Evolutionary conservation across 2,888 invertebrate species (phyloP), one percentile per base, ranked within the genome.

Genomic region (Eurytoma adleriae): DNA sequence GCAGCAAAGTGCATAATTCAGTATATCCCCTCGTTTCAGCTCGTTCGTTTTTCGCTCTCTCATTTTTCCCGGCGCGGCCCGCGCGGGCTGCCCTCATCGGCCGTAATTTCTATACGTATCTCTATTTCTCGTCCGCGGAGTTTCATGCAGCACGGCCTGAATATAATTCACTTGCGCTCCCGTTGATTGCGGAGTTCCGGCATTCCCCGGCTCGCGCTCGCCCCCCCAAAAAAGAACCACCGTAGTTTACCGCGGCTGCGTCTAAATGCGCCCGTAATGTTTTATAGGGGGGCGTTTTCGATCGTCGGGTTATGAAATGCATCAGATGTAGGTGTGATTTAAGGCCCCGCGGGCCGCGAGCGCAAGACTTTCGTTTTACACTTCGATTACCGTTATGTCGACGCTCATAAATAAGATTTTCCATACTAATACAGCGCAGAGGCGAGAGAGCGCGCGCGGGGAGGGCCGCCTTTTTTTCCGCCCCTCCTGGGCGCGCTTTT

Each of bases 321-420:
- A 79, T 79, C 81, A 81, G 78, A 81, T 81, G 78, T 81, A 81
- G 78, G 75, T 81, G 75, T 78, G 78, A 78, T 81, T 81, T 81
- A 81, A 72, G 50, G 76, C 78, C 40, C 40, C 74, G 4, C 20
- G n/a, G 50, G n/a, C 68, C 24, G 68, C 50, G 0, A 5, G n/a
- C 10, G 66, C 56, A 27, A 70, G 69, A 74, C 75, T 78, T 78
- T 76, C 71, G 78, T 78, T 81, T 78, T 78, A 67, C 79, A 64
- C 72, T 77, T 79, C 76, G 64, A 82, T 82, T 82, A 77, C 79
- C 73, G 72, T 82, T 82, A 82, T 66, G 68, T 77, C 73, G 76
- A 69, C 69, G 72, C 62, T 73, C 79, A 40, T 79, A 79, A 82
- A 82, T 79, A 79, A 82, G 81, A 82, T 82, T 82, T 82, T 82